Evolutionary conservation across 2,888 invertebrate genomes (phyloP), one percentile per base, ranked within the genome.

Genomic region (Polietes domitor): DNA sequence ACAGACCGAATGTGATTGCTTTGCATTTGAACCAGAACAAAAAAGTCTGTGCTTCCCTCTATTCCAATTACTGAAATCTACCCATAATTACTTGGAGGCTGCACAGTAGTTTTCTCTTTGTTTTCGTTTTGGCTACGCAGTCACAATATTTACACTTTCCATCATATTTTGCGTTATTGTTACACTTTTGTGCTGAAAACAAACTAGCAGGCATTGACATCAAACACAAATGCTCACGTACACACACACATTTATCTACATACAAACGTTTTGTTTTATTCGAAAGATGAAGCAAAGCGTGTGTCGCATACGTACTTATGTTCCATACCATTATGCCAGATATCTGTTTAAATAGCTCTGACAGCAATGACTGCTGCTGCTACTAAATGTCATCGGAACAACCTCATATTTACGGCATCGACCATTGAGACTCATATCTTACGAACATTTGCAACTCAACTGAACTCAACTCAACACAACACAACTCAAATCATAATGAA

Each of bases 301-400:
- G n/a, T n/a, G n/a, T n/a, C n/a, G n/a, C n/a, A n/a, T 47, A 47
- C n/a, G n/a, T 47, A 47, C n/a, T 15, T 21, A 19, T 58, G 58
- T 26, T 15, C 4, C 24, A 28, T 28, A 65, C 65, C 17, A 19
- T 65, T 65, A 65, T n/a, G n/a, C 37, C 63, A 84, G 75, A 65
- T 72, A 81, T 78, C 78, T 76, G 76, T 76, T 72, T 65, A 76
- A 80, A 80, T 84, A 78, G 80, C 80, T 78, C 17, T 72, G 80
- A 78, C 80, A 78, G 28, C 63, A 68, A 68, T 68, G 68, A 68
- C 68, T 68, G 76, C 81, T 84, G 68, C 84, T 84, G 80, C 81
- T 84, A 81, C 80, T 84, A 84, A 81, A 81, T 84, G 81, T 84
- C 84, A 81, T 84, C 78, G 78, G 72, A 68, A 85, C 77, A 85